Percentiles rank a stretch among this genome's conserved stretches.
These are phyloP conservation scores for Brenthis ino DNA, from an alignment of 2,888 invertebrate species.

Conservation along the genomic window DNA sequence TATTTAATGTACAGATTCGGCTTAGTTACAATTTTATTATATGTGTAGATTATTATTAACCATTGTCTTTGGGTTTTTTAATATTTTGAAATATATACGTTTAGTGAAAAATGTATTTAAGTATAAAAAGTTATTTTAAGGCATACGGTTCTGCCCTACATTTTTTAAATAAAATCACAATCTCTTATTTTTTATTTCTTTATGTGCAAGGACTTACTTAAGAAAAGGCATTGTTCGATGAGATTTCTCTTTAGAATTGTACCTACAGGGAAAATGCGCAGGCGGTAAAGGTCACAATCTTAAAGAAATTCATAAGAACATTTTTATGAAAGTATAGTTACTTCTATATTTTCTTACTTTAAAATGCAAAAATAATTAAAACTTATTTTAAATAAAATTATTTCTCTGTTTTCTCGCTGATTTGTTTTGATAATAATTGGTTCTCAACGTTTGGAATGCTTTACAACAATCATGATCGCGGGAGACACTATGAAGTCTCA, in stretches of 20 bases:
- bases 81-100: too few relatives aligned
- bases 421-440: too few relatives aligned
- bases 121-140: not conserved
- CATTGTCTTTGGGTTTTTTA: too few relatives aligned
- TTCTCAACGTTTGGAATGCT: too few relatives aligned
- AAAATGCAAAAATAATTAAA: not conserved
- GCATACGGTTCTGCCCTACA: conserved; percentile 5
- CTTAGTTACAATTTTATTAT: too few relatives aligned
- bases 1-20: too few relatives aligned
- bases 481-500: too few relatives aligned
- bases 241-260: conserved; percentile 31
- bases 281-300: conserved; percentile 29
- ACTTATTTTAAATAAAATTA: too few relatives aligned
- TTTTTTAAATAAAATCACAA: conserved; percentile 26
- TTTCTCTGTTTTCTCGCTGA: too few relatives aligned
- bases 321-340: not conserved
- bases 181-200: conserved; percentile 29
- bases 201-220: conserved; percentile 28
- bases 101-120: too few relatives aligned
- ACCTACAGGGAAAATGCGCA: conserved; percentile 24
- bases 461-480: too few relatives aligned
- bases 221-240: conserved; percentile 34
- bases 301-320: conserved; percentile 21
- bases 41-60: too few relatives aligned
- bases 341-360: not conserved